Percentiles rank a stretch among this genome's conserved stretches.
These are phyloP conservation scores for Taenioides sp. DNA, from an alignment of 2,797 vertebrate species.

Conservation along the genomic window DNA sequence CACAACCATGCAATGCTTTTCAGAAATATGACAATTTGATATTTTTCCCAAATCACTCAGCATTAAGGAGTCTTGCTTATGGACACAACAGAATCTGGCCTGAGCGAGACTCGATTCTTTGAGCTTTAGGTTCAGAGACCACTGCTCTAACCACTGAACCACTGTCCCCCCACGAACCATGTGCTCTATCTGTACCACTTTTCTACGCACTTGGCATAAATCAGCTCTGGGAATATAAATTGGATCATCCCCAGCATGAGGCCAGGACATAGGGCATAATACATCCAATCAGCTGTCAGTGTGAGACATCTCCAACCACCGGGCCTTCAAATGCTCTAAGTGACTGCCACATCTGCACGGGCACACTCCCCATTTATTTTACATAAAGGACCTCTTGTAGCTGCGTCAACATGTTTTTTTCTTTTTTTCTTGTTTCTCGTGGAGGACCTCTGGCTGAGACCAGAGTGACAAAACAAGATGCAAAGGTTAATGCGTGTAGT, in stretches of 20 bases:
- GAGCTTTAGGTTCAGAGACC: no score
- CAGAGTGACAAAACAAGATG: constrained; percentile 18
- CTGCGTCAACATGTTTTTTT: background rate
- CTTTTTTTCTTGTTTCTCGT: background rate
- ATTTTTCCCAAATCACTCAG: no score
- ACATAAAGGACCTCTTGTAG: constrained; percentile 33
- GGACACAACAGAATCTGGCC: no score
- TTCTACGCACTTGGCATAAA: background rate
- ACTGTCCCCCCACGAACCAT: background rate
- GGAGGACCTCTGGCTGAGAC: constrained; percentile 3
- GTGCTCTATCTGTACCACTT: background rate
- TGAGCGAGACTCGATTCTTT: no score
- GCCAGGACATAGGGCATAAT: constrained; percentile 25
- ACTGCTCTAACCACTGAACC: no score
- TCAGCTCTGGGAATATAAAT: background rate
- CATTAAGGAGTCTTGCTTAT: no score
- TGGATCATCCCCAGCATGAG: constrained; percentile 30
- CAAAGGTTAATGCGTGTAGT: constrained; percentile 53
- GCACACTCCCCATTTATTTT: constrained; percentile 29
- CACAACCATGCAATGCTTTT: no score
- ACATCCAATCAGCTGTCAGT: constrained; percentile 55
- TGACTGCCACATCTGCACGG: constrained; percentile 36
- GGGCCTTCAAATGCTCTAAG: constrained; percentile 47
- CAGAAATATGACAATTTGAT: no score
- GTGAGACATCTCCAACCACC: constrained; percentile 29